phyloP scores from a whole-genome alignment of 1,140 invertebrate species.

The Hetaerina americana region DNA sequence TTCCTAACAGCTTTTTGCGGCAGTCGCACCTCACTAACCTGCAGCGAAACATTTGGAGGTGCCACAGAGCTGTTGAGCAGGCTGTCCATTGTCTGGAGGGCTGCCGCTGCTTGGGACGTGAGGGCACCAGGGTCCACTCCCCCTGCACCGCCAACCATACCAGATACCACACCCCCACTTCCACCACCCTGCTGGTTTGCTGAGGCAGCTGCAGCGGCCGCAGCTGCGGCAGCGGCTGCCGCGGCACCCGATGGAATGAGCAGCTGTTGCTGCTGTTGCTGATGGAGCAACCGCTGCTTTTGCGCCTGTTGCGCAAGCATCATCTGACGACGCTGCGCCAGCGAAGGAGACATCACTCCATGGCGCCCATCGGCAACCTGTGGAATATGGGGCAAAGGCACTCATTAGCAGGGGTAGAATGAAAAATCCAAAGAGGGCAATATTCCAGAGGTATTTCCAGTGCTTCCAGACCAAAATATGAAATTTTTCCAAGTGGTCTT shows the following conservation, averaged over 20 bases:
- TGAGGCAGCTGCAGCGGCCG: conserved; percentile 22
- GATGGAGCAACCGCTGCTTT: conserved; percentile 42
- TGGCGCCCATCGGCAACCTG: conserved; percentile 6
- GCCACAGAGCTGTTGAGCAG: conserved; percentile 67
- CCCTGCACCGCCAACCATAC: neutral
- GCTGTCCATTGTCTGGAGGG: conserved; percentile 59
- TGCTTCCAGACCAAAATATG: too few species aligned
- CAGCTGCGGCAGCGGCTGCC: conserved; percentile 42
- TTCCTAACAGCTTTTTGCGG: too few species aligned
- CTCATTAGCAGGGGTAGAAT: conserved; percentile 17
- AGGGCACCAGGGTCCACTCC: neutral
- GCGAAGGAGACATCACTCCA: neutral
- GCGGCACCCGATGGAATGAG: conserved; percentile 49
- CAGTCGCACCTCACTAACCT: too few species aligned
- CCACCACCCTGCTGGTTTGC: neutral
- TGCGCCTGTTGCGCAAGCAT: conserved; percentile 30
- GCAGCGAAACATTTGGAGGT: conserved; percentile 62
- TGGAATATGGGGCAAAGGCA: conserved; percentile 20
- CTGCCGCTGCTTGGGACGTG: conserved; percentile 12
- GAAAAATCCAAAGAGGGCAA: too few species aligned
- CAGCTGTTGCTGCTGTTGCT: conserved; percentile 58
- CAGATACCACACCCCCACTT: neutral
- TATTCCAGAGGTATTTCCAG: too few species aligned
- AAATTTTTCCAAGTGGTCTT: too few species aligned
- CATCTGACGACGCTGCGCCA: conserved; percentile 16